Percentiles rank a stretch among this genome's conserved stretches.
These are phyloP conservation scores for Merodon equestris DNA, from an alignment of 2,888 invertebrate genomes.

Conservation along the genomic window DNA sequence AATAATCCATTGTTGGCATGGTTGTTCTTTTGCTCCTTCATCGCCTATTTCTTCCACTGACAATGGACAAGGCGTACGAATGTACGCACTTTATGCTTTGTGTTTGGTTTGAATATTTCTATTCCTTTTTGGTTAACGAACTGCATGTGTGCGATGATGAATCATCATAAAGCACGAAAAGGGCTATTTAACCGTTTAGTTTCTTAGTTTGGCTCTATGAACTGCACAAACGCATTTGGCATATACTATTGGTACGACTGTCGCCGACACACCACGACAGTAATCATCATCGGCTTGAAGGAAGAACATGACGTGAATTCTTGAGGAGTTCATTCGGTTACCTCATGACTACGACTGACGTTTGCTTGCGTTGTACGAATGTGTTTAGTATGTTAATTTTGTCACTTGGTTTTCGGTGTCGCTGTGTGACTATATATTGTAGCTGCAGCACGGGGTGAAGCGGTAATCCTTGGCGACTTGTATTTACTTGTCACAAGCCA, in stretches of 20 bases:
- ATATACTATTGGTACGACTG: constrained; percentile 23
- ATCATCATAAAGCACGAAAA: constrained; percentile 50
- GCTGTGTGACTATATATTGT: constrained; percentile 16
- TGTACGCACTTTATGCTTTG: constrained; percentile 3
- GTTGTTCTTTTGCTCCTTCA: constrained; percentile 6
- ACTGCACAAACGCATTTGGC: constrained; percentile 36
- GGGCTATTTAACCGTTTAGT: constrained; percentile 55
- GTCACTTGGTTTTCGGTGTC: constrained; percentile 22
- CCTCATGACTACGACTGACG: constrained; percentile 39
- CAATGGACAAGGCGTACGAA: too few relatives aligned
- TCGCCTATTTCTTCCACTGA: background rate
- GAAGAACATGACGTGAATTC: constrained; percentile 62
- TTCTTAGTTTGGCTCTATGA: constrained; percentile 47
- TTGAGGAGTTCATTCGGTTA: constrained; percentile 61
- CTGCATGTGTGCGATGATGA: constrained; percentile 38
- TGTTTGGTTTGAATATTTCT: constrained; percentile 5
- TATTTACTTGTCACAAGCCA: constrained; percentile 65
- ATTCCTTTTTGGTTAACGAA: constrained; percentile 2
- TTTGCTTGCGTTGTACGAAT: constrained; percentile 12
- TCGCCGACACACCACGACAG: background rate
- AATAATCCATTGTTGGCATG: constrained; percentile 64
- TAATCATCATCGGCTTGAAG: constrained; percentile 35
- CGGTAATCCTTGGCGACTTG: constrained; percentile 36
- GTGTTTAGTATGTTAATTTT: constrained; percentile 50
- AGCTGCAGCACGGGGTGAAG: background rate